A percentile compares a stretch with the other conserved stretches of the same genome.
Conservation (phyloP, 2,113 vertebrate species). For the Chiloscyllium plagiosum region DNA sequence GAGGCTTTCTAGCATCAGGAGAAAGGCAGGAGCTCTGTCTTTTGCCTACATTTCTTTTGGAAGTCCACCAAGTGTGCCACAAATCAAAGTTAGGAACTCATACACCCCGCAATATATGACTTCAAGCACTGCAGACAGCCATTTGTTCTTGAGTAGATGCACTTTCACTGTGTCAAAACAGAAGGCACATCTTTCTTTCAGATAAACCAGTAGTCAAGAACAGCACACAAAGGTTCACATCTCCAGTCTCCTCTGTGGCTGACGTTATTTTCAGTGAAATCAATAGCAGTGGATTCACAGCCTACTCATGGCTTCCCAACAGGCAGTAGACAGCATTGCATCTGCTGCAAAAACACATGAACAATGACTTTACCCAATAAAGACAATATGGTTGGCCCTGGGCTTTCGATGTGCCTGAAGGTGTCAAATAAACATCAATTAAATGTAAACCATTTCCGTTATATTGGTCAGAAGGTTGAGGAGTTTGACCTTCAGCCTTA, state of each 20-base stretch:
- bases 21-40: not conserved
- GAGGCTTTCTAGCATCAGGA: not conserved
- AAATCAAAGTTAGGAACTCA: not conserved
- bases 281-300: not conserved
- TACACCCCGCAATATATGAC: not conserved
- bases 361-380: not conserved
- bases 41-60: too few species aligned
- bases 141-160: not conserved
- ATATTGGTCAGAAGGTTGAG: not conserved
- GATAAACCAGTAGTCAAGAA: not conserved
- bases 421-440: too few species aligned
- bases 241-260: not conserved
- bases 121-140: not conserved
- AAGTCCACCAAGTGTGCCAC: not conserved
- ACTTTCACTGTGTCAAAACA: not conserved
- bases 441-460: too few species aligned
- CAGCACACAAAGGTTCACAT: not conserved
- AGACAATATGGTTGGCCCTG: not conserved
- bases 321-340: not conserved
- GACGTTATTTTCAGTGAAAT: not conserved
- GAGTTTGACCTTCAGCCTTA: not conserved
- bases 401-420: too few species aligned
- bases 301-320: not conserved
- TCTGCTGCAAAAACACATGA: not conserved
- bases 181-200: not conserved